Percentiles rank a stretch among this genome's conserved stretches.
Conservation (phyloP, 2,113 vertebrate species). For the Rynchops niger region DNA sequence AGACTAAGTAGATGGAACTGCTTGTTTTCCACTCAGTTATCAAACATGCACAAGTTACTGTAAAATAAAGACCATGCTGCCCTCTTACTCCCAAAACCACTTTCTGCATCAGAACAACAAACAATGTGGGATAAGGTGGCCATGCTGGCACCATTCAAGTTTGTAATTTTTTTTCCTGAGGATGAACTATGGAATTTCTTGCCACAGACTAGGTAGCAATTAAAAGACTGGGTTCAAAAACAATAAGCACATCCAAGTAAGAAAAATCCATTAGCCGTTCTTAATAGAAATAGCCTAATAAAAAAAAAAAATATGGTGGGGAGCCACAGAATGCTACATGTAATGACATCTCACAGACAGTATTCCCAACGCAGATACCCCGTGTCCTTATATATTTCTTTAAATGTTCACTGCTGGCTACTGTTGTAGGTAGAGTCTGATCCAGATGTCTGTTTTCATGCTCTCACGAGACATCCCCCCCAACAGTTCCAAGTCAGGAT, state of each 20-base stretch:
- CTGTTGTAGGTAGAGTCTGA: background rate
- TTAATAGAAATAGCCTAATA: background rate
- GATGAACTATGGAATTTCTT: background rate
- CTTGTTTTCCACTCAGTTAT: background rate
- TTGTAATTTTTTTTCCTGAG: background rate
- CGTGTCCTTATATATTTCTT: background rate
- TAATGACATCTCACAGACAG: background rate
- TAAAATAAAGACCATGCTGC: background rate
- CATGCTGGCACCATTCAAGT: background rate
- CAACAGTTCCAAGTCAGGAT: conserved; percentile 13
- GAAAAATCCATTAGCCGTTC: background rate
- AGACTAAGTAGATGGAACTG: background rate
- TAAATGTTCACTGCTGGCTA: background rate
- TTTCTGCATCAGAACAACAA: background rate
- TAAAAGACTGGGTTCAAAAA: background rate
- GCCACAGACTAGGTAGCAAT: background rate
- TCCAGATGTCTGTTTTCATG: background rate
- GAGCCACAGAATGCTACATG: background rate
- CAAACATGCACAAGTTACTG: background rate
- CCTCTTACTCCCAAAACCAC: background rate
- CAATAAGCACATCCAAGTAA: background rate
- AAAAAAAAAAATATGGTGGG: background rate
- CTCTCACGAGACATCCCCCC: background rate
- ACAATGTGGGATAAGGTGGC: background rate
- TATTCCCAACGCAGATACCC: background rate